Base-by-base conservation (phyloP, 2,888 invertebrate species). In the Sphecodes monilicornis region DNA sequence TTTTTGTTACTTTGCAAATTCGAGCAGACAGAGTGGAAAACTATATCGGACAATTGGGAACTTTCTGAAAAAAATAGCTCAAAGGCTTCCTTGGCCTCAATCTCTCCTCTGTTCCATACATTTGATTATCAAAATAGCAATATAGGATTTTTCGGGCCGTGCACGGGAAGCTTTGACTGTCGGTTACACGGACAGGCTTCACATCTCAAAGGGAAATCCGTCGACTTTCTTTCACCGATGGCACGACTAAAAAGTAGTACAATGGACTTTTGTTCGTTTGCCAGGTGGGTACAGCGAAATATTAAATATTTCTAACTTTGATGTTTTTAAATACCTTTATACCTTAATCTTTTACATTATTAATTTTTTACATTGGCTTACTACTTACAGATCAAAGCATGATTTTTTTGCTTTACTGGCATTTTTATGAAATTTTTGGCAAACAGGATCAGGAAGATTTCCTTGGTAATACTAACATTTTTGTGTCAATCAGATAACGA, bases 231-330 rank as follows among this genome's bases (percentile, higher is more conserved):
- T 43, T 26, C 60, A 43, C 36, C 50, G 76, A 87, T 78, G 69
- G 80, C 50, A 84, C 77, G 82, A 84, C 84, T 84, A 77, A 84
- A 89, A 86, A 74, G 32, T 68, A 43, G 41, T 29, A n/a, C 78
- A 29, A 66, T 36, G 46, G 29, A 39, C 22, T 29, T 60, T 60
- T 29, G 29, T 60, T 29, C 60, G n/a, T 60, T 60, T 60, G 26
- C 60, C 16, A 29, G 60, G 26, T 29, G 26, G 60, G 0, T 60
- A 60, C 4, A 16, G 29, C 29, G 60, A 60, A 6, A 29, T 57
- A 60, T 29, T 57, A 29, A 16, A 29, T 29, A 60, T 11, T 16
- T 13, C 4, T 4, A 26, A 13, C 11, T 16, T 46, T 18, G 18
- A 22, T 6, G 3, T 46, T 46, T 13, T 26, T 13, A 11, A 26